Evolutionary conservation across 2,888 invertebrate species (phyloP), one percentile per base, ranked within the genome.

Genomic region (Daptonema setosum): DNA sequence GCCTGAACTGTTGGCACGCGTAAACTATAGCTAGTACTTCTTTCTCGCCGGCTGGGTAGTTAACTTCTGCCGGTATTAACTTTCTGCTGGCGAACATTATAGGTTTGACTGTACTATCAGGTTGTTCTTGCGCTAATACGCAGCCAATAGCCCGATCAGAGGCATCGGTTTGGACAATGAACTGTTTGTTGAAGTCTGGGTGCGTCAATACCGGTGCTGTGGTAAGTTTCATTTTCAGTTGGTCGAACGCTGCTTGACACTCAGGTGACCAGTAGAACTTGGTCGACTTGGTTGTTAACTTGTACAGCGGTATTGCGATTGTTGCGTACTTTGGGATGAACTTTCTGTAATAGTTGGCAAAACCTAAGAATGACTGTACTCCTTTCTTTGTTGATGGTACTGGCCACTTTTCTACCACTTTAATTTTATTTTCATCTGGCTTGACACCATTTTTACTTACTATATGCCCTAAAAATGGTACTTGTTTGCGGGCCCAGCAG

Each of bases 401-500:
- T 1, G 52, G 52, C 28, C 28, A 52, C n/a, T 52, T 25, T 2
- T 11, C 17, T 2, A 52, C n/a, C 2, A 22, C 28, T 28, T 3
- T 28, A 3, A 52, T 3, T n/a, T 52, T 52, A 14, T 52, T 29
- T 28, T 28, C 28, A 28, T 52, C 29, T 2, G 52, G 52, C 5
- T 3, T 22, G 28, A 50, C 26, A 3, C 26, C 26, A 3, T 26
- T 26, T 24, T 26, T 24, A 24, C 28, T 28, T 3, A 52, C 20
- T 2, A 52, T 28, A 20, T 63, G 60, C 1, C 65, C 64, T 11
- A 64, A 54, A 52, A 60, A 66, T 5, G 51, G 48, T 1, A 63
- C 54, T 20, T 58, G 29, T 25, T 41, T n/a, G 25, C 52, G 24
- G 8, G 47, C 25, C 28, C 64, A 59, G 8, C 41, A 29, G 28